A percentile compares a stretch with the other conserved stretches of the same genome.
These are phyloP conservation scores for Falco punctatus DNA, from an alignment of 2,113 vertebrate species.

Conservation along the genomic window DNA sequence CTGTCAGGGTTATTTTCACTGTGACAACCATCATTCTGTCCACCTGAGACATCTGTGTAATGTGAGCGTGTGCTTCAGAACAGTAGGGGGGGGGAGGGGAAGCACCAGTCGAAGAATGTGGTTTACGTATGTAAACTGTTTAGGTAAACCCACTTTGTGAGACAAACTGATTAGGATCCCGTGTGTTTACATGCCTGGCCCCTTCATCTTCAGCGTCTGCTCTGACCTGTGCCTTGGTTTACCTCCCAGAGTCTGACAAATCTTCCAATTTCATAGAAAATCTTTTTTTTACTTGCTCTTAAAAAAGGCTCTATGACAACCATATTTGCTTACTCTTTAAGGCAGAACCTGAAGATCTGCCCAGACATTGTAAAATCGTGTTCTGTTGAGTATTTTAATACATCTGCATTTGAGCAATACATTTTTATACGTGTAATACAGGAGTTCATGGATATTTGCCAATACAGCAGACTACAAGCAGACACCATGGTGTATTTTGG, in stretches of 20 bases:
- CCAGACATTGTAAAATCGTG: neutral
- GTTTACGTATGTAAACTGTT: neutral
- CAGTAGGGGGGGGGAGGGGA: neutral
- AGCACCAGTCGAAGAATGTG: neutral
- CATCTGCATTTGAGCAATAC: neutral
- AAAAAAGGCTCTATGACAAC: neutral
- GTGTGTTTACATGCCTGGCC: neutral
- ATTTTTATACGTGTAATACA: neutral
- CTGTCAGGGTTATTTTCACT: neutral
- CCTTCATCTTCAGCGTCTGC: neutral
- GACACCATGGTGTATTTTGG: neutral
- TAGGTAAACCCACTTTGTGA: neutral
- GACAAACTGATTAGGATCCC: neutral
- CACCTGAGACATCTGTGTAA: neutral
- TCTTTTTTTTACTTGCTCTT: neutral
- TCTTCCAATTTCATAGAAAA: neutral
- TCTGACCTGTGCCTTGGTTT: neutral
- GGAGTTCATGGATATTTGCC: neutral
- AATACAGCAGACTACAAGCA: neutral
- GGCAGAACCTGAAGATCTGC: neutral
- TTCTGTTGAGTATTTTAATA: neutral
- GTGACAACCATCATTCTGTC: neutral
- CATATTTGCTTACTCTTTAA: neutral
- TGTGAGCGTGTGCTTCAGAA: rapidly evolving
- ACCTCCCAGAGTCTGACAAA: neutral